Evolutionary conservation across 2,797 vertebrate genomes (phyloP).

Genomic region (Cryptoblepharus egeriae): DNA sequence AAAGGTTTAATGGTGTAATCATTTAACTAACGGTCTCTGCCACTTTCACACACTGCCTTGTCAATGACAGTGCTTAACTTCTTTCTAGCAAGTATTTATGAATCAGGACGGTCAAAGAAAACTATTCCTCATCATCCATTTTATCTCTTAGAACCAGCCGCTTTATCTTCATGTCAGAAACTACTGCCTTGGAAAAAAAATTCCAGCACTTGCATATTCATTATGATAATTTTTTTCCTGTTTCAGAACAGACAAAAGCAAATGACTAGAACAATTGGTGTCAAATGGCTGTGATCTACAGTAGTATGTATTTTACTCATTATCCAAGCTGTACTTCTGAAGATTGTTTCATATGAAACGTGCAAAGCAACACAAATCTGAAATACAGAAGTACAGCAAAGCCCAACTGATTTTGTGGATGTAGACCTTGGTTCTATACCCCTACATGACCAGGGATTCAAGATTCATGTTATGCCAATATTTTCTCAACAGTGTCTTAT

Average conservation of each 20-base stretch:
- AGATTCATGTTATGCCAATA: not conserved
- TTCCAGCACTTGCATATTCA: constrained; percentile 40
- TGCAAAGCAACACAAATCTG: constrained; percentile 6
- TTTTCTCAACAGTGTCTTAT: not conserved
- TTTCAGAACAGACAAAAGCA: constrained; percentile 43
- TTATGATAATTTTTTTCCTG: constrained; percentile 6
- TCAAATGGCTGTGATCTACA: constrained; percentile 42
- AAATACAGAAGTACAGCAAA: not conserved
- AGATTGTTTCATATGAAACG: constrained; percentile 59
- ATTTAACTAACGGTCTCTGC: constrained; percentile 33
- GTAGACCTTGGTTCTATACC: not conserved
- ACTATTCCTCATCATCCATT: constrained; percentile 29
- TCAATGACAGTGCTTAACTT: not conserved
- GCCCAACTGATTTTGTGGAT: too few species aligned
- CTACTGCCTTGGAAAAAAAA: not conserved
- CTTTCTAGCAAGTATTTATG: constrained; percentile 30
- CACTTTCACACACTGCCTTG: constrained; percentile 19
- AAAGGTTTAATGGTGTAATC: constrained; percentile 37
- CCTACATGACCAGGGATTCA: not conserved
- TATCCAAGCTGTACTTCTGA: constrained; percentile 62
- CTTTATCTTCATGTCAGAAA: constrained; percentile 5
- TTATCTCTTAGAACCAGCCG: constrained; percentile 40
- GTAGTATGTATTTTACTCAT: constrained; percentile 64
- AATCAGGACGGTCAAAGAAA: constrained; percentile 25
- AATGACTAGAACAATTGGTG: constrained; percentile 44